Conservation (phyloP, 1,140 invertebrate genomes). For the Helicorthomorpha holstii region DNA sequence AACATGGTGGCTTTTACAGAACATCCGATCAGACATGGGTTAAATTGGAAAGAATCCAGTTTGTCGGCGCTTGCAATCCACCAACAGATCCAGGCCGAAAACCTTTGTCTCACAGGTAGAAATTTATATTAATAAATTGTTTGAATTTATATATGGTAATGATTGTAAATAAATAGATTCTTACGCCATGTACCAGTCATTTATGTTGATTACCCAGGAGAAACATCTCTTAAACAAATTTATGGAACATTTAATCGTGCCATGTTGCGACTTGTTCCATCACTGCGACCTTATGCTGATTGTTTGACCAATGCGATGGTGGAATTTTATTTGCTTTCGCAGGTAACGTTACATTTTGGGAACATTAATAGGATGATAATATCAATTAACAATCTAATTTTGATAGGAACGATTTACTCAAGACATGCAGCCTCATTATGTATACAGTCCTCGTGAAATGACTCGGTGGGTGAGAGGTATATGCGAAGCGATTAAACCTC, state of each 20-base stretch:
- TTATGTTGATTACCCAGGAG: constrained; percentile 98
- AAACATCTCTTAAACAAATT: constrained; percentile 93
- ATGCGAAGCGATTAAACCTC: constrained; percentile 86
- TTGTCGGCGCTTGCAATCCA: constrained; percentile 99
- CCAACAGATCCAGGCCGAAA: constrained; percentile 98
- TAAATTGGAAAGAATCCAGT: constrained; percentile 91
- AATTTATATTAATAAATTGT: background rate
- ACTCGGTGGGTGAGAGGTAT: constrained; percentile 98
- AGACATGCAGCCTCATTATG: constrained; percentile 99
- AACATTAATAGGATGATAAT: background rate
- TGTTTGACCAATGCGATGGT: constrained; percentile 98
- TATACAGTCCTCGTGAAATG: constrained; percentile 99
- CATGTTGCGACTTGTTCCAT: constrained; percentile 83
- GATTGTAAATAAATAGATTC: constrained; percentile 22
- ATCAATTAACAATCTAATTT: background rate
- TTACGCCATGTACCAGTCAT: constrained; percentile 92
- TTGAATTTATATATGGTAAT: background rate
- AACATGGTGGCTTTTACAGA: constrained; percentile 59
- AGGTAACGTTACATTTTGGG: constrained; percentile 27
- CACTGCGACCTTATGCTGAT: constrained; percentile 79
- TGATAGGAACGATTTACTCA: constrained; percentile 82
- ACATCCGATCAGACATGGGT: constrained; percentile 93
- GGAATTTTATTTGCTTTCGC: constrained; percentile 90
- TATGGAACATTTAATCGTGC: constrained; percentile 96
- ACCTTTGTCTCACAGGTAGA: constrained; percentile 72